A percentile compares a stretch with the other conserved stretches of the same genome.
phyloP scores from a whole-genome alignment of 2,888 invertebrate species.

The Pimpla rufipes region DNA sequence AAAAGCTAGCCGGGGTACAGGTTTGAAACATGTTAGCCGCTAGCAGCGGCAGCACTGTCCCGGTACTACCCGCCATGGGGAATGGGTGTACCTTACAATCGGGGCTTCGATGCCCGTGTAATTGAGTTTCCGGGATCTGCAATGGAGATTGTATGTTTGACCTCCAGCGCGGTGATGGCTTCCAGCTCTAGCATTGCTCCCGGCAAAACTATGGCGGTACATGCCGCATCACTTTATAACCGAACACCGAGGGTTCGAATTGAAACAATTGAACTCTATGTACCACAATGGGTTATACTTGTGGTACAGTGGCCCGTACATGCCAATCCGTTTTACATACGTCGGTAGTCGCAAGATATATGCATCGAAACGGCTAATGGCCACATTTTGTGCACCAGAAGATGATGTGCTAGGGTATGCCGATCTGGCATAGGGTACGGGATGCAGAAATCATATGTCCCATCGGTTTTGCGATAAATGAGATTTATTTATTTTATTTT shows the following conservation, averaged over 20 bases:
- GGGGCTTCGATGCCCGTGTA: conserved; percentile 69
- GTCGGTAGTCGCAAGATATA: conserved; percentile 2
- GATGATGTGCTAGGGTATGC: not conserved
- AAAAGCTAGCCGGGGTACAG: conserved; percentile 43
- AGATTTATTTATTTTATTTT: no score
- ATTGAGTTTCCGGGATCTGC: conserved; percentile 71
- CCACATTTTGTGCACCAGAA: not conserved
- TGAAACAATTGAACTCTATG: conserved; percentile 24
- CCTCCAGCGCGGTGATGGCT: conserved; percentile 36
- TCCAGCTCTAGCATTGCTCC: conserved; percentile 15
- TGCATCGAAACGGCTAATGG: not conserved
- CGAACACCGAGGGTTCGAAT: conserved; percentile 29
- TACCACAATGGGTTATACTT: conserved; percentile 2
- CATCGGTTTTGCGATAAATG: no score
- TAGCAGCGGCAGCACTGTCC: conserved; percentile 12
- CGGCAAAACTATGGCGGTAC: conserved; percentile 16
- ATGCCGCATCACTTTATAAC: not conserved
- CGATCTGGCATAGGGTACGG: no score
- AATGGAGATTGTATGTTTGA: conserved; percentile 73
- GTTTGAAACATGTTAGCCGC: conserved; percentile 58
- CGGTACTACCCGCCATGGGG: conserved; percentile 30
- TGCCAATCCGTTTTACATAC: conserved; percentile 10
- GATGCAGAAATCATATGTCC: no score
- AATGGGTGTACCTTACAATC: conserved; percentile 71
- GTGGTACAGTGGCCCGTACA: not conserved